Conservation (phyloP, 2,888 invertebrate genomes). For the Galeopsomyia nigrocyanea region DNA sequence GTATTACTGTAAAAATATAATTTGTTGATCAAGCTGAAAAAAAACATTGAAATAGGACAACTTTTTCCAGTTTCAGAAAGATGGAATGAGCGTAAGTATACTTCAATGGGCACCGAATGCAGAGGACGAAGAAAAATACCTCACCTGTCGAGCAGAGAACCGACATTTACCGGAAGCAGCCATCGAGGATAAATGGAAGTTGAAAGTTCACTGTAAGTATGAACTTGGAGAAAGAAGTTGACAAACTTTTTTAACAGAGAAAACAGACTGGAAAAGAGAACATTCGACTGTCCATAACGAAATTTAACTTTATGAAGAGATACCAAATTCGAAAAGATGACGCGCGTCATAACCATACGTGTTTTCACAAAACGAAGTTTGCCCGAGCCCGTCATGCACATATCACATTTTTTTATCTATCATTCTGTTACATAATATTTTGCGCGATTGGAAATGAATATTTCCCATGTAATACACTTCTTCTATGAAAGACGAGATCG, state of each 20-base stretch:
- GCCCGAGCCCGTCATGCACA: too few relatives aligned
- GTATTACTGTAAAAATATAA: too few relatives aligned
- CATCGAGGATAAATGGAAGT: slow-evolving; percentile 89
- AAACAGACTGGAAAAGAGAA: slow-evolving; percentile 29
- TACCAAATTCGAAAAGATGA: slow-evolving; percentile 5
- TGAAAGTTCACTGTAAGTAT: slow-evolving; percentile 91
- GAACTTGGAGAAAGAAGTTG: slow-evolving; percentile 39
- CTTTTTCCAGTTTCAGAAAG: slow-evolving; percentile 58
- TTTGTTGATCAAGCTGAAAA: background rate
- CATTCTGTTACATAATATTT: too few relatives aligned
- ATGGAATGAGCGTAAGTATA: slow-evolving; percentile 65
- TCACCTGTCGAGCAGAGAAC: slow-evolving; percentile 91
- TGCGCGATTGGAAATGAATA: too few relatives aligned
- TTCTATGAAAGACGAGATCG: too few relatives aligned
- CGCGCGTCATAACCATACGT: background rate
- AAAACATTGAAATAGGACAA: slow-evolving; percentile 1
- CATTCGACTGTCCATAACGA: slow-evolving; percentile 32
- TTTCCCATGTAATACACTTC: too few relatives aligned
- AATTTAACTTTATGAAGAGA: slow-evolving; percentile 29
- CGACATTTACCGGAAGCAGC: slow-evolving; percentile 86
- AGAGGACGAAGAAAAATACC: slow-evolving; percentile 91
- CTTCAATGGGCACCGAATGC: slow-evolving; percentile 85
- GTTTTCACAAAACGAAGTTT: too few relatives aligned
- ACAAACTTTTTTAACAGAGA: slow-evolving; percentile 34
- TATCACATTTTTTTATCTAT: too few relatives aligned